Evolutionary conservation across 2,113 vertebrate genomes (phyloP), one percentile per base, ranked within the genome.

Genomic region (Mastomys natalensis): DNA sequence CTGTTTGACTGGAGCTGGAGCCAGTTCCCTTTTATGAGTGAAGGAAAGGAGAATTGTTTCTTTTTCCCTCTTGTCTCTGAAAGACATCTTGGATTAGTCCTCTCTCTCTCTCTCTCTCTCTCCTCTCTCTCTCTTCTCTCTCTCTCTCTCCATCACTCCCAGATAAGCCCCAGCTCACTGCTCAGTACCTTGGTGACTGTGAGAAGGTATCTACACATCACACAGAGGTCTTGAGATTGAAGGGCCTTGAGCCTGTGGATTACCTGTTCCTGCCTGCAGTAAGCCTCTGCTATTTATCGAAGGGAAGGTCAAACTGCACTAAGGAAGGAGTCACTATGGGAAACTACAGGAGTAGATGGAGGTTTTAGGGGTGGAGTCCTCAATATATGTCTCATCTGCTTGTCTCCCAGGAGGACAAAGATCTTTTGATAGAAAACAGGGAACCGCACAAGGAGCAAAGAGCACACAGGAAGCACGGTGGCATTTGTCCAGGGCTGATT

Each of bases 61-160:
- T 70, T 85, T 87, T 92, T 70, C 48, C 48, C 40, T 80, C 64
- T 86, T 74, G 89, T 55, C 31, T 88, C 90, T 86, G 91, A 96
- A 62, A 78, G 89, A 78, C 85, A 74, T 21, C 58, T 76, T 77
- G 72, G 70, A 31, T 43, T 37, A 60, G 34, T 15, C 9, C 60
- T 60, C 31, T 80, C 7, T 17, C 26, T 31, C 62, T 66, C 62
- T 29, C 26, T 66, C 62, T 66, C 62, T 64, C 62, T 64, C 62
- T 64, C 62, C 29, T 31, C 29, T 29, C 26, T 29, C 62, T 64
- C 62, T 62, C 60, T 10, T n/a, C n/a, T 31, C 29, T 31, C 29
- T 29, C 26, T 29, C 62, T 64, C 62, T 62, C 60, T 10, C 60
- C 24, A 0, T 81, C 80, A 29, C 37, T 74, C 43, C 10, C 11